Conservation (phyloP, 2,113 vertebrate genomes). For the Gorsachius goisagi region DNA sequence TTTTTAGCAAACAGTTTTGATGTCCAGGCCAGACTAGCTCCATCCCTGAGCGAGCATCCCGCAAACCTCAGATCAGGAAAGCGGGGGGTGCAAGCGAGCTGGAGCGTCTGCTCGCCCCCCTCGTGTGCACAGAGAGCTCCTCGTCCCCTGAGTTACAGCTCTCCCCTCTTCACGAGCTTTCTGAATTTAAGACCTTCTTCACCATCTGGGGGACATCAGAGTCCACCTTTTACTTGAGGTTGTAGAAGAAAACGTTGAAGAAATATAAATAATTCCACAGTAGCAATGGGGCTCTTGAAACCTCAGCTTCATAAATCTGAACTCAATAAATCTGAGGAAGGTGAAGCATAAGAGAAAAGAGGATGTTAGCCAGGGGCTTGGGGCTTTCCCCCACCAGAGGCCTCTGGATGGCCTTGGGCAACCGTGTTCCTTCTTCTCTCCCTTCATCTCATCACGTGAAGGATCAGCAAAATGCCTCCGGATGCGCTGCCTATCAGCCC, state of each 20-base stretch:
- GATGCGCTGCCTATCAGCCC: fast-evolving
- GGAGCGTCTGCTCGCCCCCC: background rate
- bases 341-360: background rate
- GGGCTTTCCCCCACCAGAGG: background rate
- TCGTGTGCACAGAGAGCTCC: background rate
- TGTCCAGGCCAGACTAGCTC: background rate
- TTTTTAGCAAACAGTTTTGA: background rate
- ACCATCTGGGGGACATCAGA: background rate
- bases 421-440: fast-evolving
- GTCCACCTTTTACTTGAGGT: background rate
- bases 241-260: background rate
- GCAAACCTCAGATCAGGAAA: background rate
- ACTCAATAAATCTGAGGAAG: background rate
- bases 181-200: background rate
- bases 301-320: background rate
- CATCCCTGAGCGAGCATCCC: background rate
- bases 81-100: too few relatives aligned
- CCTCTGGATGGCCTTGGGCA: background rate
- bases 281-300: background rate
- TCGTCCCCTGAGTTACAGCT: fast-evolving
- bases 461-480: background rate
- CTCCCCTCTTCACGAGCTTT: background rate
- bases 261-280: background rate
- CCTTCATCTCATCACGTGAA: background rate
- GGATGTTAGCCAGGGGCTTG: background rate